A percentile compares a stretch with the other conserved stretches of the same genome.
Evolutionary conservation across 2,797 vertebrate species (phyloP).

Genomic region (Siniperca scherzeri): DNA sequence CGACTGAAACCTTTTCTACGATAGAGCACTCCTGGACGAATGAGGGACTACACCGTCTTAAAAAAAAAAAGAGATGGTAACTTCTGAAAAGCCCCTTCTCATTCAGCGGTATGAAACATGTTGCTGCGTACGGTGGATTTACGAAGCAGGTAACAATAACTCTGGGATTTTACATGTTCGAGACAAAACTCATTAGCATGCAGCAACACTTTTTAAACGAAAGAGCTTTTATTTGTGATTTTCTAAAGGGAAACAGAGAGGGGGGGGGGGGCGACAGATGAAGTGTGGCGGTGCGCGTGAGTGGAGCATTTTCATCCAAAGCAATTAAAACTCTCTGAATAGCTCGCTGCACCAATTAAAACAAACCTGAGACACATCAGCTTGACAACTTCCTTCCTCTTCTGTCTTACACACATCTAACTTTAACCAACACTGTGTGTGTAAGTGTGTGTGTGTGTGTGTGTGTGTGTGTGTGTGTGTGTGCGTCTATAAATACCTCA

Average conservation of each 20-base stretch:
- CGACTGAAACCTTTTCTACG: too few relatives aligned
- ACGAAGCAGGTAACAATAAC: not conserved
- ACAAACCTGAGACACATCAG: conserved; percentile 20
- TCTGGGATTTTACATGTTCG: not conserved
- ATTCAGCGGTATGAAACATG: not conserved
- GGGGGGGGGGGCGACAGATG: not conserved
- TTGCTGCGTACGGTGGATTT: too few relatives aligned
- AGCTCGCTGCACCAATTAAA: conserved; percentile 53
- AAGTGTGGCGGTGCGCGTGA: not conserved
- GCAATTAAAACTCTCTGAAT: conserved; percentile 46
- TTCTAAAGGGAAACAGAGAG: not conserved
- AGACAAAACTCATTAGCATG: not conserved
- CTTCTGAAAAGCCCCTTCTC: too few relatives aligned
- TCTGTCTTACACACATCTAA: conserved; percentile 9
- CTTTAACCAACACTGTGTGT: not conserved
- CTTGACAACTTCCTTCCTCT: conserved; percentile 38
- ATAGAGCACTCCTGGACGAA: too few relatives aligned
- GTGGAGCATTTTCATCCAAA: conserved; percentile 31
- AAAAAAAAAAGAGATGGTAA: not conserved
- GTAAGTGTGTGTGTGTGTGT: conserved; percentile 11
- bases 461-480: conserved; percentile 20
- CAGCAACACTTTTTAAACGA: not conserved
- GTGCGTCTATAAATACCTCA: conserved; percentile 22
- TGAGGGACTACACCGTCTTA: too few relatives aligned
- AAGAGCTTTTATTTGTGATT: conserved; percentile 7